phyloP scores from a whole-genome alignment of 2,113 vertebrate species.

The Brevimyrus niger region DNA sequence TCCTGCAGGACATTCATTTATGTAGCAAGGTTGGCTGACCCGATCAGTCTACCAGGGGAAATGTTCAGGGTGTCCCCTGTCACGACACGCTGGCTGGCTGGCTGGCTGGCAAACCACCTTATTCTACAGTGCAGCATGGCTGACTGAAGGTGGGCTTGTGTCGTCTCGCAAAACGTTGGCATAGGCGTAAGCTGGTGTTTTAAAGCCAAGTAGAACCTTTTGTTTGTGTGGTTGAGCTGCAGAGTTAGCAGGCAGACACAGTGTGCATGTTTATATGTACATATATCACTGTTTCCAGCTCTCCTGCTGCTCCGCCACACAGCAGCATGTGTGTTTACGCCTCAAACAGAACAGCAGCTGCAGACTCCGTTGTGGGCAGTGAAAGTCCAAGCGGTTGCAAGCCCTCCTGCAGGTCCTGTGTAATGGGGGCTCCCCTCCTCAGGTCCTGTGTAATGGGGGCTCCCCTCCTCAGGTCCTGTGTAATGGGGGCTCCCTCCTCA shows the following conservation, averaged over 20 bases:
- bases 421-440: background rate
- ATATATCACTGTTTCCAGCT: background rate
- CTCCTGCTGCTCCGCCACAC: background rate
- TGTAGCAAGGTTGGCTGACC: background rate
- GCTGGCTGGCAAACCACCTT: too few relatives aligned
- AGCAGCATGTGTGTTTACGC: background rate
- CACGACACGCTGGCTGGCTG: background rate
- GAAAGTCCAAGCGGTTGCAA: background rate
- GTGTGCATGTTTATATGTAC: background rate
- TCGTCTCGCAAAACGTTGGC: background rate
- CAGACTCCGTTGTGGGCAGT: background rate
- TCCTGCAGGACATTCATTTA: background rate
- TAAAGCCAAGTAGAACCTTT: background rate
- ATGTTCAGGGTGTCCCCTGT: background rate
- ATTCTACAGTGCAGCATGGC: background rate
- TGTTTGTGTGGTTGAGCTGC: background rate
- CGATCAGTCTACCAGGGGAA: background rate
- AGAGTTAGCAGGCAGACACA: background rate
- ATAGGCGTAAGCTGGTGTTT: too few relatives aligned
- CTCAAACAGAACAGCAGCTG: background rate
- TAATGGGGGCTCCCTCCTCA: background rate
- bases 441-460: too few relatives aligned
- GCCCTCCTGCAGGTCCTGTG: background rate
- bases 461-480: background rate
- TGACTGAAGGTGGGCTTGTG: background rate